Percentiles rank a stretch among this genome's conserved stretches.
These are phyloP conservation scores for Leucophenga maculata DNA, from an alignment of 2,888 invertebrate species.

Conservation along the genomic window DNA sequence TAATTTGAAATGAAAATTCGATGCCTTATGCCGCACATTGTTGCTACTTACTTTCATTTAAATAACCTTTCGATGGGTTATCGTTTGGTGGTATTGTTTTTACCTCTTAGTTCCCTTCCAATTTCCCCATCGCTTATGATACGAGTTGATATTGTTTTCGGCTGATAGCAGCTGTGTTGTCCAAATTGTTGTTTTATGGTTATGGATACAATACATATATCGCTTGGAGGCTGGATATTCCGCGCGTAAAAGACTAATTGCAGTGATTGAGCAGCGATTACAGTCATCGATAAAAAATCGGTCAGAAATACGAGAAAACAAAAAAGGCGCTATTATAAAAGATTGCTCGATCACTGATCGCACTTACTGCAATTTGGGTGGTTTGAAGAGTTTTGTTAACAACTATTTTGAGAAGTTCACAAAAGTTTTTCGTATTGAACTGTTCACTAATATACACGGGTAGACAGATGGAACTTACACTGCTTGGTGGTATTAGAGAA, in stretches of 20 bases:
- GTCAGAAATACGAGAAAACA: constrained; percentile 10
- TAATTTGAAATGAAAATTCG: background rate
- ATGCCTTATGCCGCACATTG: too few relatives aligned
- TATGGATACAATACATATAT: constrained; percentile 2
- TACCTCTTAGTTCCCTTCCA: too few relatives aligned
- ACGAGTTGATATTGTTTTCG: background rate
- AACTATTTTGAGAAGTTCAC: too few relatives aligned
- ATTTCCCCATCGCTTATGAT: too few relatives aligned
- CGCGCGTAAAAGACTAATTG: constrained; percentile 46
- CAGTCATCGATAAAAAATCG: constrained; percentile 20
- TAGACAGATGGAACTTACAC: too few relatives aligned
- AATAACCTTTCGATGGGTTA: too few relatives aligned
- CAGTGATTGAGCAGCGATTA: constrained; percentile 24
- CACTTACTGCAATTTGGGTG: background rate
- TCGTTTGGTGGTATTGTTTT: too few relatives aligned
- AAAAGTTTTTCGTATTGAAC: too few relatives aligned
- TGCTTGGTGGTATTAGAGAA: too few relatives aligned
- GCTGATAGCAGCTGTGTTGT: background rate
- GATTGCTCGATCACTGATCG: background rate
- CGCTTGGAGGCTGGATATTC: constrained; percentile 13
- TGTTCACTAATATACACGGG: too few relatives aligned
- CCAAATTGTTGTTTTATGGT: constrained; percentile 13
- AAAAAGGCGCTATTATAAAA: constrained; percentile 4
- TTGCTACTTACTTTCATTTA: too few relatives aligned
- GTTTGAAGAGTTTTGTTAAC: background rate